These are phyloP conservation scores for Drosophila seclusa DNA, from an alignment of 2,888 invertebrate species.

Conservation along the genomic window DNA sequence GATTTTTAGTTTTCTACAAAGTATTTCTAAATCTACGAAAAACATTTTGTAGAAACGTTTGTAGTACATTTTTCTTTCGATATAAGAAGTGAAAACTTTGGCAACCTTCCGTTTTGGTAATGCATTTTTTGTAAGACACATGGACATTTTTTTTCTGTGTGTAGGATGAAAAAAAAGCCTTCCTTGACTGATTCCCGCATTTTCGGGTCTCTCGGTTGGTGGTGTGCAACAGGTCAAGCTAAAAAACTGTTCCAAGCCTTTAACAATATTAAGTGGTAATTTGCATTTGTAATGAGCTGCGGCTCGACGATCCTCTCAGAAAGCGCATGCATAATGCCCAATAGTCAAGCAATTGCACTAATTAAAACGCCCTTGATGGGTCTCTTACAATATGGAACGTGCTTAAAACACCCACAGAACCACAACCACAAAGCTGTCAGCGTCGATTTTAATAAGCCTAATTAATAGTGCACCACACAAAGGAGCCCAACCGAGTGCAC, in stretches of 20 bases:
- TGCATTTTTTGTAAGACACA: neutral
- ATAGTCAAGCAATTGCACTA: constrained; percentile 72
- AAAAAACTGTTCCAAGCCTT: constrained; percentile 40
- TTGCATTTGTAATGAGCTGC: constrained; percentile 76
- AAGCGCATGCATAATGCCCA: constrained; percentile 61
- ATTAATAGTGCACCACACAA: constrained; percentile 66
- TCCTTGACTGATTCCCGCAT: constrained; percentile 50
- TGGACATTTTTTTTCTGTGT: neutral
- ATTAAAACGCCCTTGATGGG: constrained; percentile 71
- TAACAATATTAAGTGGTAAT: constrained; percentile 74
- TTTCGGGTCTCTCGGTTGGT: constrained; percentile 14
- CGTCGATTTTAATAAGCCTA: constrained; percentile 72
- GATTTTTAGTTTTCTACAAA: neutral
- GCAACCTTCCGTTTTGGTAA: neutral
- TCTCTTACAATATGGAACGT: constrained; percentile 8
- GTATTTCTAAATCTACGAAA: neutral
- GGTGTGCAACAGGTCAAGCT: constrained; percentile 6
- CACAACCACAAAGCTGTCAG: constrained; percentile 64
- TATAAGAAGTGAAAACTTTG: neutral
- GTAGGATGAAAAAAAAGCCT: neutral
- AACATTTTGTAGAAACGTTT: neutral
- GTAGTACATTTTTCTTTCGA: neutral
- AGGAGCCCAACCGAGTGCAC: constrained; percentile 28
- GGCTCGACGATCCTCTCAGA: constrained; percentile 42
- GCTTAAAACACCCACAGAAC: constrained; percentile 28